Conservation (phyloP, 92 coral and sea anemone species). For the Epizoanthus stellaris region DNA sequence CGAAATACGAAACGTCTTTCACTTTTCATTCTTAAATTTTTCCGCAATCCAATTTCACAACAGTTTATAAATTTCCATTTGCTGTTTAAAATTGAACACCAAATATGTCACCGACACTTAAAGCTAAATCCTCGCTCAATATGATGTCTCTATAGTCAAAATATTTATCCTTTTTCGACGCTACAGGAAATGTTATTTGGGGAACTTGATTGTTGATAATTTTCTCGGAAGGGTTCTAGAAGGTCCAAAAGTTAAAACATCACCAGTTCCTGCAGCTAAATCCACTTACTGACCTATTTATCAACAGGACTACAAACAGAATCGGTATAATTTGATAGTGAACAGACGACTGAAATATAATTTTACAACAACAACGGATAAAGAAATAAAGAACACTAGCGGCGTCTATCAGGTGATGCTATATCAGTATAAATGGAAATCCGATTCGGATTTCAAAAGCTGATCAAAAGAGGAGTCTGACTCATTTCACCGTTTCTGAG, state of each 20-base stretch:
- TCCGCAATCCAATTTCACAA: neutral
- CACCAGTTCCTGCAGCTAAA: neutral
- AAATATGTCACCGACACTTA: neutral
- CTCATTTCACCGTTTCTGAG: too few relatives aligned
- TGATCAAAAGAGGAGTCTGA: too few relatives aligned
- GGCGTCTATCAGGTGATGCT: neutral
- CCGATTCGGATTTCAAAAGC: too few relatives aligned
- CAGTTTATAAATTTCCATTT: neutral
- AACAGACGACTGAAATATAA: neutral
- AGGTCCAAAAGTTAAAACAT: neutral
- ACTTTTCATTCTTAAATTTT: neutral
- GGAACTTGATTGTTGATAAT: neutral
- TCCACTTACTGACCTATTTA: neutral
- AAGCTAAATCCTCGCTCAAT: neutral
- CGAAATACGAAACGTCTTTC: neutral
- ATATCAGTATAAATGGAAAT: too few relatives aligned
- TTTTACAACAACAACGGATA: neutral
- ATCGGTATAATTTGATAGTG: neutral
- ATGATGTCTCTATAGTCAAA: neutral
- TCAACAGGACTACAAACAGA: neutral
- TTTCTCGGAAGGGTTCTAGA: neutral
- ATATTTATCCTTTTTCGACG: neutral
- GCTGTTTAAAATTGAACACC: neutral
- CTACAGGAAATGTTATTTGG: neutral
- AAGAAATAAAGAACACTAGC: neutral